Percentiles rank a stretch among this genome's conserved stretches.
Conservation (phyloP, 2,888 invertebrate genomes). For the Neoaliturus tenellus region DNA sequence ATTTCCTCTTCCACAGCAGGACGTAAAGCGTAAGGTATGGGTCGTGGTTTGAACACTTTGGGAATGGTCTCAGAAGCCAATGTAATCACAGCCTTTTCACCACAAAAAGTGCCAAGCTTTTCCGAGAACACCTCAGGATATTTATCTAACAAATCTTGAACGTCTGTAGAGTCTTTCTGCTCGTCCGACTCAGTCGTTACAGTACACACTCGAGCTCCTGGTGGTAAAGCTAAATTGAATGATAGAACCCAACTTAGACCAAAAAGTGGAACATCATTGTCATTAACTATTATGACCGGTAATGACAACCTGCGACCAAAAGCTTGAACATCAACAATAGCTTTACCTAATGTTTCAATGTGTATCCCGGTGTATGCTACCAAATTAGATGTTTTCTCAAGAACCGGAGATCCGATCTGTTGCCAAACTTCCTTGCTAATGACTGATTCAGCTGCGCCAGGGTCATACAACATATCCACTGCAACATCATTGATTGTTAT, state of each 20-base stretch:
- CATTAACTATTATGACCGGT: slow-evolving; percentile 50
- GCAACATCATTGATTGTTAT: not conserved
- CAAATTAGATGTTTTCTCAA: slow-evolving; percentile 46
- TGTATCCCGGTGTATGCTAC: slow-evolving; percentile 55
- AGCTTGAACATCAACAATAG: slow-evolving; percentile 47
- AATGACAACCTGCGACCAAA: slow-evolving; percentile 42
- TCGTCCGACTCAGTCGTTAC: slow-evolving; percentile 22
- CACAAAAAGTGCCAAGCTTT: not conserved
- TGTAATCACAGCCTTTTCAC: not conserved
- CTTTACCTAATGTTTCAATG: slow-evolving; percentile 57
- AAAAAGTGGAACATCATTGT: slow-evolving; percentile 56
- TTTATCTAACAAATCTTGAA: not conserved
- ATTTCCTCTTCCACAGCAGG: slow-evolving; percentile 63
- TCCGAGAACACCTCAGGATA: not conserved
- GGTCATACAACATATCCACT: slow-evolving; percentile 59
- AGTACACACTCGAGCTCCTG: slow-evolving; percentile 56
- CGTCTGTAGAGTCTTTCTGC: slow-evolving; percentile 5
- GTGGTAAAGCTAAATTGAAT: slow-evolving; percentile 55
- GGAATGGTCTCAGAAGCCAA: not conserved
- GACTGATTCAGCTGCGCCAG: slow-evolving; percentile 53
- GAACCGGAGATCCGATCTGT: slow-evolving; percentile 48
- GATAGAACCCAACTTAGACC: slow-evolving; percentile 38
- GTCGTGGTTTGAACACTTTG: slow-evolving; percentile 54
- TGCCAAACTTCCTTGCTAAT: slow-evolving; percentile 40
- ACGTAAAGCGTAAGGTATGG: slow-evolving; percentile 61